These are phyloP conservation scores for Callipepla californica DNA, from an alignment of 2,113 vertebrate species.

Conservation along the genomic window DNA sequence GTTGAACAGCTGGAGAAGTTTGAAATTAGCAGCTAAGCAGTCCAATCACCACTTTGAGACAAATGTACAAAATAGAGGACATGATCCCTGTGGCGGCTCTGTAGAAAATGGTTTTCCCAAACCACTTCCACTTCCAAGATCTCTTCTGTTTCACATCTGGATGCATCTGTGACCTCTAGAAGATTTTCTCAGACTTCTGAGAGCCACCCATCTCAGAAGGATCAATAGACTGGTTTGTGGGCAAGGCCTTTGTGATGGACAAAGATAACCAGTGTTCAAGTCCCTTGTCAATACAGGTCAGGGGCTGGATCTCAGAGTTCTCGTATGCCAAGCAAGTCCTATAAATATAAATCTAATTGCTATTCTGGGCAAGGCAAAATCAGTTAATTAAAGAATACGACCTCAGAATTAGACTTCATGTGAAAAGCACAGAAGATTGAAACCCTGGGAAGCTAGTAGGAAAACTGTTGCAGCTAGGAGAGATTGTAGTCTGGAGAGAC, in stretches of 20 bases:
- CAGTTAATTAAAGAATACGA: neutral
- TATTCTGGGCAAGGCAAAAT: neutral
- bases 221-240: neutral
- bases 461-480: neutral
- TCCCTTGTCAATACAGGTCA: fast-evolving
- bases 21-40: neutral
- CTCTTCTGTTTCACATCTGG: neutral
- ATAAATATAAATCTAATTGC: neutral
- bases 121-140: slow-evolving; percentile 15
- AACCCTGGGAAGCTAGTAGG: neutral
- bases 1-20: neutral
- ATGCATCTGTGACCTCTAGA: neutral
- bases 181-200: neutral
- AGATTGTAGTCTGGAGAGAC: neutral
- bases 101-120: slow-evolving; percentile 4
- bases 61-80: neutral
- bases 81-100: neutral
- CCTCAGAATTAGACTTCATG: neutral
- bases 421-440: neutral
- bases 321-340: neutral
- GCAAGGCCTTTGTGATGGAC: neutral
- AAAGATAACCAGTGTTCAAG: neutral
- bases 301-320: neutral
- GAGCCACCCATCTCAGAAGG: neutral
- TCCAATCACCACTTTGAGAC: neutral